phyloP scores from a whole-genome alignment of 2,888 invertebrate genomes.

The Anthophora plumipes region DNA sequence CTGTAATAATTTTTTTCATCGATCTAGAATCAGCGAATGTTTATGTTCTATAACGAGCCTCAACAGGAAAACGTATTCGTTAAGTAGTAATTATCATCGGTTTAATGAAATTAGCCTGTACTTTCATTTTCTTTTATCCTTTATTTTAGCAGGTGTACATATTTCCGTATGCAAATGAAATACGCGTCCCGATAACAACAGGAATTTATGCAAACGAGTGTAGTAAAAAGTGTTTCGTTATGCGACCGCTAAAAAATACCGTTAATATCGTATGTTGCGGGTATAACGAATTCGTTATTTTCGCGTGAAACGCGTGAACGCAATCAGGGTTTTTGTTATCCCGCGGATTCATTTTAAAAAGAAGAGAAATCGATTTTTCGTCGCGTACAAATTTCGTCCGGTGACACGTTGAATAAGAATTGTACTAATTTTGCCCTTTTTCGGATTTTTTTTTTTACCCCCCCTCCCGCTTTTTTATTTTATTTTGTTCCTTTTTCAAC shows the following conservation, averaged over 20 bases:
- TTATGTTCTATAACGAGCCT: too few species aligned
- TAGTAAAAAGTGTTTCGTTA: slow-evolving; percentile 15
- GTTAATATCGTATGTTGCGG: neutral
- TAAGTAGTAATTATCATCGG: neutral
- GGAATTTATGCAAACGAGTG: slow-evolving; percentile 28
- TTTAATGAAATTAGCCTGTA: neutral
- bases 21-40: too few species aligned
- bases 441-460: too few species aligned
- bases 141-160: neutral
- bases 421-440: neutral
- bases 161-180: neutral
- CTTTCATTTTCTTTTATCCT: too few species aligned
- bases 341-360: neutral
- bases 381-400: neutral
- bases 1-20: too few species aligned
- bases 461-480: neutral
- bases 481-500: neutral
- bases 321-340: neutral
- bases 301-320: neutral
- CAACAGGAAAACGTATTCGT: neutral
- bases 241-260: slow-evolving; percentile 9
- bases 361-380: neutral
- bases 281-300: slow-evolving; percentile 26
- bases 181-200: neutral
- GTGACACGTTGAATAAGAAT: neutral